Conservation (phyloP, 2,113 vertebrate species). For the Sisor rabdophorus region DNA sequence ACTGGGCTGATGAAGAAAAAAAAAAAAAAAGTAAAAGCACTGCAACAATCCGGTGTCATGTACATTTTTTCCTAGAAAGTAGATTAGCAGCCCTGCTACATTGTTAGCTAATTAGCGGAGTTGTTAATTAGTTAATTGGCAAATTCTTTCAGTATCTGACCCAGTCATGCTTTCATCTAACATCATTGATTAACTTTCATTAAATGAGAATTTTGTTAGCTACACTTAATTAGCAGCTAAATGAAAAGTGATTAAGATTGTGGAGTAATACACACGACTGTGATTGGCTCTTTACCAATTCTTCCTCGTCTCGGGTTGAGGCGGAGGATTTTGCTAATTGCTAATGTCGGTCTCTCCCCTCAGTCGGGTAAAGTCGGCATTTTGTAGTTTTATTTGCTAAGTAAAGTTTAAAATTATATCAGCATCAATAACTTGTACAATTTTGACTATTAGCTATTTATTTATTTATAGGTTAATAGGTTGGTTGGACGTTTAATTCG, state of each 20-base stretch:
- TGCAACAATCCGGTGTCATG: slow-evolving; percentile 21
- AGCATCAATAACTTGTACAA: no score
- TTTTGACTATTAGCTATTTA: no score
- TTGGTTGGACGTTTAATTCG: background rate
- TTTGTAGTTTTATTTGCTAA: no score
- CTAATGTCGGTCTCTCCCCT: background rate
- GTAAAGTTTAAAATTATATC: no score
- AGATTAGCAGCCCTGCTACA: background rate
- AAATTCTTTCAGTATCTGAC: slow-evolving; percentile 1
- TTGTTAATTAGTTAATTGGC: slow-evolving; percentile 29
- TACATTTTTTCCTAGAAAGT: background rate
- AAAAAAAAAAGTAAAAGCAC: slow-evolving; percentile 37
- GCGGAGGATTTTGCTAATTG: background rate
- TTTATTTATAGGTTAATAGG: background rate
- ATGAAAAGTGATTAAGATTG: slow-evolving; percentile 12
- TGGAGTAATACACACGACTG: background rate
- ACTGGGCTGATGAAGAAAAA: slow-evolving; percentile 15
- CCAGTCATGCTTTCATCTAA: background rate
- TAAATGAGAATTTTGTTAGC: background rate
- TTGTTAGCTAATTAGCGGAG: slow-evolving; percentile 13
- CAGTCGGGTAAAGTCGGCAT: background rate
- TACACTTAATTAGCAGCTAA: slow-evolving; percentile 10
- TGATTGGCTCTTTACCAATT: background rate
- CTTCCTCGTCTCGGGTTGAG: background rate
- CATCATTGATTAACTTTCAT: slow-evolving; percentile 14